A percentile compares a stretch with the other conserved stretches of the same genome.
Conservation (phyloP, 1,140 invertebrate genomes). For the Pectinophora gossypiella region DNA sequence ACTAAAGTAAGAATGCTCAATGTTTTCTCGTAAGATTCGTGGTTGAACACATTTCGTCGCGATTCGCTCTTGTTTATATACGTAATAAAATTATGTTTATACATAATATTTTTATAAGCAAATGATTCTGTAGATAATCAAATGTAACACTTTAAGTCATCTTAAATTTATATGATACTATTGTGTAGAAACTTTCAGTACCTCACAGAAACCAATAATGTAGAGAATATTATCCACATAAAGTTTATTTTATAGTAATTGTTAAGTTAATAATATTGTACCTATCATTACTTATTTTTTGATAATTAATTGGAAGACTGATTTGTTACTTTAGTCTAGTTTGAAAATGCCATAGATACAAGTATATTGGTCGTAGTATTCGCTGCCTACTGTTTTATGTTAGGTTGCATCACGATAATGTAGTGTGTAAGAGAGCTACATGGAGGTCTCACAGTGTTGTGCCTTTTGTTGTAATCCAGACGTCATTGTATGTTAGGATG, state of each 20-base stretch:
- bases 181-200: not conserved
- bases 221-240: not conserved
- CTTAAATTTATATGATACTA: not conserved
- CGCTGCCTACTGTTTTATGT: constrained; percentile 38
- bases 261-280: constrained; percentile 44
- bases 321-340: constrained; percentile 75
- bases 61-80: constrained; percentile 26
- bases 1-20: constrained; percentile 63
- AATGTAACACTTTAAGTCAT: not conserved
- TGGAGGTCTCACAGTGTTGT: constrained; percentile 60
- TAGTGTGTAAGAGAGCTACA: constrained; percentile 56
- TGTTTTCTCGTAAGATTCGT: constrained; percentile 29
- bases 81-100: constrained; percentile 18
- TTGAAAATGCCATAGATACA: constrained; percentile 73
- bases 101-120: constrained; percentile 9
- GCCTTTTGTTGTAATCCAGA: constrained; percentile 64
- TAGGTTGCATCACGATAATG: constrained; percentile 49
- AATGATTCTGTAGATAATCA: not conserved
- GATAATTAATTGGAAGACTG: constrained; percentile 69
- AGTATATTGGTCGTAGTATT: constrained; percentile 41
- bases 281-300: constrained; percentile 56
- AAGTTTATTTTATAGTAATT: constrained; percentile 44
- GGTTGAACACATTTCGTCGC: constrained; percentile 19
- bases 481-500: constrained; percentile 48
- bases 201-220: not conserved